Evolutionary conservation across 35 echinoderm and acorn worm genomes (phyloP), one percentile per base, ranked within the genome.

Genomic region (Diadema setosum): DNA sequence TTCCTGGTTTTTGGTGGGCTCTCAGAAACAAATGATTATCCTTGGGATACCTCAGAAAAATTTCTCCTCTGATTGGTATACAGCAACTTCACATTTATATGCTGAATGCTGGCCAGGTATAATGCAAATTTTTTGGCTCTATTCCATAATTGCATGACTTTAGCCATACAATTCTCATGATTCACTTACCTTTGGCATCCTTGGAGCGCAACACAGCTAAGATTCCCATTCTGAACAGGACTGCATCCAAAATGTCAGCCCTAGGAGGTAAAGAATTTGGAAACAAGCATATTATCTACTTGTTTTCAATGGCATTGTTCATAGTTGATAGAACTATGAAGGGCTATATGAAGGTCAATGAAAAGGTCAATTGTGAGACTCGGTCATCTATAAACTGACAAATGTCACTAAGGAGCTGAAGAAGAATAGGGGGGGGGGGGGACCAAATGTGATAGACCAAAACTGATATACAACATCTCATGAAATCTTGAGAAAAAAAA

Each of bases 171-270:
- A n/a, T n/a, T n/a, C n/a, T n/a, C n/a, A n/a, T n/a, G n/a, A n/a
- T n/a, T n/a, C 33, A 86, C 69, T 42, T 59, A 97, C 95, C 91
- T 93, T 93, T 97, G 9, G 76, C 78, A 34, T 75, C 83, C 57
- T 90, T 97, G 17, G 95, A 97, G 24, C 95, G 40, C 3, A 97
- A 84, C 40, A 90, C 95, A 35, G 87, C 91, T 7, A 97, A 42
- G 17, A 97, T 64, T 32, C 95, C 95, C 46, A 88, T 81, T 41
- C 95, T 91, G 46, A 87, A 97, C 26, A 97, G 59, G 27, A 93
- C 91, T 52, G 90, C 74, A 58, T 97, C 95, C 11, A 97, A 78
- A 21, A 90, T 58, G 46, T 97, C 85, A 60, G 95, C 83, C 40
- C 95, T 97, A 52, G 23, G 29, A 8, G 9, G 21, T 14, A 16